phyloP scores from a whole-genome alignment of 2,797 vertebrate genomes.

The Xiphorhynchus erythropygius region DNA sequence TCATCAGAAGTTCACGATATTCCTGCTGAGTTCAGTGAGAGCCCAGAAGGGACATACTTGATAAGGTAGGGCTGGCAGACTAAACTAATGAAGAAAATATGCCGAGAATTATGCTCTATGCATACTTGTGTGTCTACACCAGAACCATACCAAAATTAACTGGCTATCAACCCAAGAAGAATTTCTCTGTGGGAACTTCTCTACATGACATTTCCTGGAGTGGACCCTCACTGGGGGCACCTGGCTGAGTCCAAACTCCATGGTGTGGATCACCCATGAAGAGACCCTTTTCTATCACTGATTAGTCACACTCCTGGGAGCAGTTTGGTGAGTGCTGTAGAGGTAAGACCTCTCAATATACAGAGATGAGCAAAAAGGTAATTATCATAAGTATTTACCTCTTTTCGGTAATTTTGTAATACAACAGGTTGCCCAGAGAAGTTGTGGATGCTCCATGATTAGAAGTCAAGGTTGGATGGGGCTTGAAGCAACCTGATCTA shows the following conservation, averaged over 20 bases:
- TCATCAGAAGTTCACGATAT: neutral
- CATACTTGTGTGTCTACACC: neutral
- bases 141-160: neutral
- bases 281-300: neutral
- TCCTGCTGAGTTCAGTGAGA: neutral
- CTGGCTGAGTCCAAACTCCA: neutral
- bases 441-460: neutral
- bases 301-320: neutral
- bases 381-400: neutral
- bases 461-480: neutral
- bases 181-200: neutral
- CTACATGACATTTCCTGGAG: neutral
- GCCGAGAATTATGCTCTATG: neutral
- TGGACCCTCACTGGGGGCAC: neutral
- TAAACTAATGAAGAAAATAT: neutral
- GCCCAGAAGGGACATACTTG: neutral
- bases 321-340: rapidly evolving
- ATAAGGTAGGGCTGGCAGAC: neutral
- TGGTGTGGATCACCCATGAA: neutral
- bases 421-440: neutral
- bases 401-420: neutral
- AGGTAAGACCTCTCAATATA: neutral
- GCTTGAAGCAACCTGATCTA: neutral
- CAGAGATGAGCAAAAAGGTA: neutral
- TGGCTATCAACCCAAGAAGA: neutral